These are phyloP conservation scores for Nyctalus aviator DNA, from an alignment of 2,797 vertebrate species.

Conservation along the genomic window DNA sequence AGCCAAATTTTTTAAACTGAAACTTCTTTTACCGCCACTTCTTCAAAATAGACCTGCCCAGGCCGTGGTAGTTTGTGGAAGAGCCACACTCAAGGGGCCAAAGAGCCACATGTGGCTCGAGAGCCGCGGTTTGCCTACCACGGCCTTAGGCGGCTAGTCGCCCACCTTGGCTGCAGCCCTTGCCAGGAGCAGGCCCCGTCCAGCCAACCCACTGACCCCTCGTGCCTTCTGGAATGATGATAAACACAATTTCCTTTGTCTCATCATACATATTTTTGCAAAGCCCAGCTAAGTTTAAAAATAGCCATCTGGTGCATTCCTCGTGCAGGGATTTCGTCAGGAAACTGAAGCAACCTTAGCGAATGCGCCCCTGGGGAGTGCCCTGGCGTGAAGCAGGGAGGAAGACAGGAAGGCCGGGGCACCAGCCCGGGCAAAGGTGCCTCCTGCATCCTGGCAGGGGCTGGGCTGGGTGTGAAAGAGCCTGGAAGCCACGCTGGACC, in stretches of 20 bases:
- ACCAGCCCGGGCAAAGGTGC: neutral
- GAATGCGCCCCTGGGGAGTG: neutral
- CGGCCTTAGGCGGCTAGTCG: neutral
- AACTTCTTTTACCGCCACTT: too few species aligned
- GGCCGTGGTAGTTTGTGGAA: too few species aligned
- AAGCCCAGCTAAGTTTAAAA: slow-evolving; percentile 14
- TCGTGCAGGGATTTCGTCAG: neutral
- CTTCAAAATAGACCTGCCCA: too few species aligned
- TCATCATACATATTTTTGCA: slow-evolving; percentile 33
- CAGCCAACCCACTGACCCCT: neutral
- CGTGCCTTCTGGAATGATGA: neutral
- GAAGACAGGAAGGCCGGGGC: neutral
- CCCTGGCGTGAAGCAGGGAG: neutral
- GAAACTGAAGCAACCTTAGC: slow-evolving; percentile 12
- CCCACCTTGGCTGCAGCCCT: neutral
- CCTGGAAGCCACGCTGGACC: neutral
- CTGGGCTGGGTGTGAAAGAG: neutral
- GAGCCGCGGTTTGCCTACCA: too few species aligned
- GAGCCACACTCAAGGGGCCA: too few species aligned
- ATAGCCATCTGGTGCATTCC: slow-evolving; percentile 6
- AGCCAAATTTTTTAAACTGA: too few species aligned
- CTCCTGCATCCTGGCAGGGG: neutral
- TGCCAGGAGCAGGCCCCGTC: neutral
- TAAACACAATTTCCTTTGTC: slow-evolving; percentile 21
- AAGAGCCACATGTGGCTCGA: too few species aligned